Percentiles rank a stretch among this genome's conserved stretches.
Evolutionary conservation across 2,888 invertebrate species (phyloP).

Genomic region (Acronicta leporina): DNA sequence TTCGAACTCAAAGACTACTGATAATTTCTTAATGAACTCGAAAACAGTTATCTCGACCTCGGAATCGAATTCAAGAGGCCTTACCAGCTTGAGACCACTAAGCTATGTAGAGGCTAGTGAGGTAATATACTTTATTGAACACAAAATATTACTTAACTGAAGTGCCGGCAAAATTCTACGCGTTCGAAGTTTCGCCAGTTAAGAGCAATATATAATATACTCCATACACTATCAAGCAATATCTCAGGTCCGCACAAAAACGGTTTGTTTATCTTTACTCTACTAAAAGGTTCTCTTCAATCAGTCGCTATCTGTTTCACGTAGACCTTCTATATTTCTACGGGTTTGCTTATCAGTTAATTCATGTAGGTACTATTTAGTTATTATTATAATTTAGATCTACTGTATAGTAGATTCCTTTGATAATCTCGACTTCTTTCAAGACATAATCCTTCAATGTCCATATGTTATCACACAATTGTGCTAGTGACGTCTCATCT

Average conservation of each 20-base stretch:
- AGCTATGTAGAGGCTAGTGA: background rate
- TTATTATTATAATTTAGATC: too few relatives aligned
- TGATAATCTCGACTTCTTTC: too few relatives aligned
- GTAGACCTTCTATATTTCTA: constrained; percentile 2
- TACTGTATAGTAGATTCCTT: too few relatives aligned
- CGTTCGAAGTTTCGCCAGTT: background rate
- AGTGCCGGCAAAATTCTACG: background rate
- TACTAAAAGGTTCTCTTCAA: constrained; percentile 52
- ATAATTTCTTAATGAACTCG: too few relatives aligned
- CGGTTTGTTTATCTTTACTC: constrained; percentile 41
- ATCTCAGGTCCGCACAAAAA: constrained; percentile 24
- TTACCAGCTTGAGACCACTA: too few relatives aligned
- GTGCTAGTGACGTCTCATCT: too few relatives aligned
- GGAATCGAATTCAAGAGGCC: too few relatives aligned
- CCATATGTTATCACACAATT: too few relatives aligned
- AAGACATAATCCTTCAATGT: too few relatives aligned
- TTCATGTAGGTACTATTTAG: background rate
- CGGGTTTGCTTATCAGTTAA: constrained; percentile 1
- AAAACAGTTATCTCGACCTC: too few relatives aligned
- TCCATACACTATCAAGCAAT: constrained; percentile 14
- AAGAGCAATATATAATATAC: constrained; percentile 1
- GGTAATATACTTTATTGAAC: background rate
- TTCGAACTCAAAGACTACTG: too few relatives aligned
- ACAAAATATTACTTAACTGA: background rate
- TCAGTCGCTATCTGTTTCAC: constrained; percentile 38